Conservation (phyloP, 2,888 invertebrate species). For the Aelia acuminata region DNA sequence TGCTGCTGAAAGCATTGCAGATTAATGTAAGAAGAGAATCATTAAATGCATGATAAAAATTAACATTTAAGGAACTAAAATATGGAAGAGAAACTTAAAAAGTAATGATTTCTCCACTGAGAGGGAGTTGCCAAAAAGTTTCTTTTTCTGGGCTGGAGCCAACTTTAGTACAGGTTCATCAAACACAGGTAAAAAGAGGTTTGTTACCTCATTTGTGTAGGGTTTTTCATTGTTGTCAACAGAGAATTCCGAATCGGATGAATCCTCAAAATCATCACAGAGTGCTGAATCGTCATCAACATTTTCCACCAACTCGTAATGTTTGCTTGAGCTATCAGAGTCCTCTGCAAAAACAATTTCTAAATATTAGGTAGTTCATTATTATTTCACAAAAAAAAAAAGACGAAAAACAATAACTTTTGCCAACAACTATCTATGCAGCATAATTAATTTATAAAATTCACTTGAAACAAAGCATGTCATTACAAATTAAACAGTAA, state of each 20-base stretch:
- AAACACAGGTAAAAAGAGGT: neutral
- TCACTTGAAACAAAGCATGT: neutral
- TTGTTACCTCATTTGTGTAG: neutral
- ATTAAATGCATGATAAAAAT: neutral
- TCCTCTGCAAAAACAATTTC: conserved; percentile 57
- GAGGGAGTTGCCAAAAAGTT: conserved; percentile 12
- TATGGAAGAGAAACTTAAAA: conserved; percentile 1
- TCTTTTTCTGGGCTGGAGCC: neutral
- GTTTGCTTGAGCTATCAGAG: conserved; percentile 62
- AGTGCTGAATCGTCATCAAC: conserved; percentile 64
- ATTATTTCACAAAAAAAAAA: neutral
- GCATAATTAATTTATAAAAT: neutral
- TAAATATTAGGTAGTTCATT: neutral
- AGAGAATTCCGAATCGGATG: conserved; percentile 65
- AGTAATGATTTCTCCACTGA: neutral
- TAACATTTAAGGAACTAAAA: neutral
- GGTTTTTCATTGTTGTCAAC: conserved; percentile 49
- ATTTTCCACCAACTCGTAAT: conserved; percentile 63
- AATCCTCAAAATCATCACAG: conserved; percentile 65
- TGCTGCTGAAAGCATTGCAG: conserved; percentile 39
- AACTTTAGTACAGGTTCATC: neutral
- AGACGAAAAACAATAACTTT: too few species aligned
- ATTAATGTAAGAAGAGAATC: neutral
- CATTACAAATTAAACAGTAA: neutral
- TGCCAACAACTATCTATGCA: too few species aligned